Percentiles rank a stretch among this genome's conserved stretches.
Evolutionary conservation across 2,797 vertebrate genomes (phyloP).

Genomic region (Bryconaethiops microstoma): DNA sequence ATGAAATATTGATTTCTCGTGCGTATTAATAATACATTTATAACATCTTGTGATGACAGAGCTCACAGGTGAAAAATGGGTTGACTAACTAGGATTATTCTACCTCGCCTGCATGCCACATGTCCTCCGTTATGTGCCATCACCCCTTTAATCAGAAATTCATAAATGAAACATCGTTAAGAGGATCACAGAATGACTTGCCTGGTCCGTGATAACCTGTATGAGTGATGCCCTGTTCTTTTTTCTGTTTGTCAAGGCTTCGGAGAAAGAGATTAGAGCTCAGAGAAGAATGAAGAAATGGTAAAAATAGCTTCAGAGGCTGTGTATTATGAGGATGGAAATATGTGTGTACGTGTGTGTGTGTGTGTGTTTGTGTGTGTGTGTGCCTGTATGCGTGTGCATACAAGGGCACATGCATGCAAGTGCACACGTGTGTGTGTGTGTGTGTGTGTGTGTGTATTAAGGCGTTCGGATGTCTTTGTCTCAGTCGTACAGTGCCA

Average conservation of each 20-base stretch:
- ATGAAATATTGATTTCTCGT: constrained; percentile 57
- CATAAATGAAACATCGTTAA: not conserved
- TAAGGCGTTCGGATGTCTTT: constrained; percentile 37
- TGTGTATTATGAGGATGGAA: constrained; percentile 16
- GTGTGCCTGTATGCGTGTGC: not conserved
- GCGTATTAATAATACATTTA: constrained; percentile 59
- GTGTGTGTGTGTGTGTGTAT: constrained; percentile 11
- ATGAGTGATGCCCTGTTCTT: not conserved
- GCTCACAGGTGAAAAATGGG: constrained; percentile 48
- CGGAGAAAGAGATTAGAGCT: not conserved
- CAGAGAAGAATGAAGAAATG: constrained; percentile 8
- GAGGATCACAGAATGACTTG: not conserved
- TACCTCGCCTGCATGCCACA: no score
- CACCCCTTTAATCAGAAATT: not conserved
- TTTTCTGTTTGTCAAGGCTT: not conserved
- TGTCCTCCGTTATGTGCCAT: not conserved
- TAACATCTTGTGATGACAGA: constrained; percentile 57
- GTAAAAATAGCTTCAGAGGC: constrained; percentile 10
- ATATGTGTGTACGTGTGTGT: not conserved
- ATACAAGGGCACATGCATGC: not conserved
- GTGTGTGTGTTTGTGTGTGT: not conserved
- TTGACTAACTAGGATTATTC: constrained; percentile 44
- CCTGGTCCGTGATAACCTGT: not conserved
- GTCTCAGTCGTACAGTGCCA: constrained; percentile 29
- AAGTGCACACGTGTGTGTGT: not conserved